phyloP scores from a whole-genome alignment of 2,797 vertebrate genomes.

The Spinibarbus caldwelli region DNA sequence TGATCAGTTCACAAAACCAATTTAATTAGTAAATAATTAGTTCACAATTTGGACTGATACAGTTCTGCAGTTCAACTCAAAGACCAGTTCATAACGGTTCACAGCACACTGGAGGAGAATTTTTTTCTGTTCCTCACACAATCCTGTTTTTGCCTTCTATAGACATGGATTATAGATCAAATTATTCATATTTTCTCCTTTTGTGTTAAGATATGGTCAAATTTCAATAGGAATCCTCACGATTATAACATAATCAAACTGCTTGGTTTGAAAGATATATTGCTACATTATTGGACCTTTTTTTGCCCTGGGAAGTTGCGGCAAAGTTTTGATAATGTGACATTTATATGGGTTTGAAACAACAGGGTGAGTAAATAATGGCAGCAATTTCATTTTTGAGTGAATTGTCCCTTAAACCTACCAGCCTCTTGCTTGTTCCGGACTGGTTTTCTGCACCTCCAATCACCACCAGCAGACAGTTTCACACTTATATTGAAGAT shows the following conservation, averaged over 20 bases:
- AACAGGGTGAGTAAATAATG: background rate
- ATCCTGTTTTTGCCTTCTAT: background rate
- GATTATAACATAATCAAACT: background rate
- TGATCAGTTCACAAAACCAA: background rate
- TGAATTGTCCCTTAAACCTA: background rate
- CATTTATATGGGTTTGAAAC: background rate
- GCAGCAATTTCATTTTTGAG: background rate
- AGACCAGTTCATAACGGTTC: background rate
- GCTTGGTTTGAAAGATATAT: background rate
- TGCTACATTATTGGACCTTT: background rate
- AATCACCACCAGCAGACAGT: background rate
- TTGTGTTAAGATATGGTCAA: background rate
- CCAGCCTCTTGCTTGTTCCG: background rate
- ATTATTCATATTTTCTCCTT: background rate
- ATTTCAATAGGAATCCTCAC: background rate
- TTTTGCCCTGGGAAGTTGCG: background rate
- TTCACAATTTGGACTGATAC: background rate
- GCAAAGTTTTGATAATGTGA: background rate
- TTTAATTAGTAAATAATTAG: background rate
- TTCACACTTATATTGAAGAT: background rate
- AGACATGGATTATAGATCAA: background rate
- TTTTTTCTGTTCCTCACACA: background rate
- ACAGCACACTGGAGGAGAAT: background rate
- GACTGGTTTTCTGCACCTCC: background rate
- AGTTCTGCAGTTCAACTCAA: background rate